Evolutionary conservation across 2,797 vertebrate species (phyloP).

Genomic region (Sus cebifrons): DNA sequence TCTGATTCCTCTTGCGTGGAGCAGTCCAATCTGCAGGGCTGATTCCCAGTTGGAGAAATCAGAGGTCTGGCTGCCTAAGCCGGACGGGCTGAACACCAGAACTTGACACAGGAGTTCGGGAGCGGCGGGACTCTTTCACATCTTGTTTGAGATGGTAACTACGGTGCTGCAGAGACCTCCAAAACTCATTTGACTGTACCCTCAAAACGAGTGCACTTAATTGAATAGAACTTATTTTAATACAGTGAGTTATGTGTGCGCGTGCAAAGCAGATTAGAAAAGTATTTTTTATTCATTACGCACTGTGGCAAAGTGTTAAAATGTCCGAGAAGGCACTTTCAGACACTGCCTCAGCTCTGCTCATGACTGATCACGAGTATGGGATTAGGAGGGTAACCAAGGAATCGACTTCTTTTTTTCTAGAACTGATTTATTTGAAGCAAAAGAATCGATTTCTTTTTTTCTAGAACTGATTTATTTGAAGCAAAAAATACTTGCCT

Average conservation of each 20-base stretch:
- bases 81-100: neutral
- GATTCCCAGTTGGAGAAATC: neutral
- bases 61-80: neutral
- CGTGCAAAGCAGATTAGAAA: neutral
- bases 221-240: neutral
- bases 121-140: neutral
- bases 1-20: fast-evolving
- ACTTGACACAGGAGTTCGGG: neutral
- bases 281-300: neutral
- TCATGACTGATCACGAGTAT: neutral
- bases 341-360: neutral
- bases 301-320: neutral
- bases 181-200: neutral
- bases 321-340: neutral
- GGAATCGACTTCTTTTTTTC: neutral
- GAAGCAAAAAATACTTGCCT: neutral
- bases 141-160: neutral
- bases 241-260: neutral
- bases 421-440: neutral
- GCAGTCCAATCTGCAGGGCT: neutral
- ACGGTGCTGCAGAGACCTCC: neutral
- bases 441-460: neutral
- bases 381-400: neutral
- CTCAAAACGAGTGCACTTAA: neutral
- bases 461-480: neutral